These are phyloP conservation scores for Ceratotherium simum DNA, from an alignment of 2,113 vertebrate genomes.

Conservation along the genomic window DNA sequence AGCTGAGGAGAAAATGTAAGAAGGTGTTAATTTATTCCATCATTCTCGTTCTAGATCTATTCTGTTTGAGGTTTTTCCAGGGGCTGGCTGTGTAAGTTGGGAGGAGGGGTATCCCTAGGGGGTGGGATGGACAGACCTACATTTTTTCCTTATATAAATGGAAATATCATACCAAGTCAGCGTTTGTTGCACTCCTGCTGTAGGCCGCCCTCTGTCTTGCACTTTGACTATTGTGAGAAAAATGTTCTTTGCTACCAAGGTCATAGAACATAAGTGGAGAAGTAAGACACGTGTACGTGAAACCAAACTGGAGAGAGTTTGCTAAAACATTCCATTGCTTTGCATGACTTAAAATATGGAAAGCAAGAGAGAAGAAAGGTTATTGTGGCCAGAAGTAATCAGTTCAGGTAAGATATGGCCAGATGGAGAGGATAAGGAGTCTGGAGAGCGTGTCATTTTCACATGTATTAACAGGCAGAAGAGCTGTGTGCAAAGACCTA, in stretches of 20 bases:
- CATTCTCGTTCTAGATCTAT: background rate
- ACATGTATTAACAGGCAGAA: background rate
- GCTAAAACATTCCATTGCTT: background rate
- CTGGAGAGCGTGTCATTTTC: background rate
- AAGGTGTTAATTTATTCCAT: background rate
- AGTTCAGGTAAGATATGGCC: background rate
- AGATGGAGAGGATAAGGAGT: background rate
- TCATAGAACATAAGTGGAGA: background rate
- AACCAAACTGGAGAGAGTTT: background rate
- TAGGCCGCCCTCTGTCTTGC: background rate
- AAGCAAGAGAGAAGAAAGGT: background rate
- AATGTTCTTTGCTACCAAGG: background rate
- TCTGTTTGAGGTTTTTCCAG: background rate
- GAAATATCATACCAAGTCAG: background rate
- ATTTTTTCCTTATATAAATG: background rate
- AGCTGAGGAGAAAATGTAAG: background rate
- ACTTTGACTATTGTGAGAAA: background rate
- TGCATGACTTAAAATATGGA: background rate
- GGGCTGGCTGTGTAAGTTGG: background rate
- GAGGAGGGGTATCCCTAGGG: background rate
- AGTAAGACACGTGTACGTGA: background rate
- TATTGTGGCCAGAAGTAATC: background rate
- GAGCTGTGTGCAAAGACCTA: background rate
- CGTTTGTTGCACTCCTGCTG: background rate
- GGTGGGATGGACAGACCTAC: background rate